A percentile compares a stretch with the other conserved stretches of the same genome.
Evolutionary conservation across 2,888 invertebrate species (phyloP).

Genomic region (Parascotia fuliginaria): DNA sequence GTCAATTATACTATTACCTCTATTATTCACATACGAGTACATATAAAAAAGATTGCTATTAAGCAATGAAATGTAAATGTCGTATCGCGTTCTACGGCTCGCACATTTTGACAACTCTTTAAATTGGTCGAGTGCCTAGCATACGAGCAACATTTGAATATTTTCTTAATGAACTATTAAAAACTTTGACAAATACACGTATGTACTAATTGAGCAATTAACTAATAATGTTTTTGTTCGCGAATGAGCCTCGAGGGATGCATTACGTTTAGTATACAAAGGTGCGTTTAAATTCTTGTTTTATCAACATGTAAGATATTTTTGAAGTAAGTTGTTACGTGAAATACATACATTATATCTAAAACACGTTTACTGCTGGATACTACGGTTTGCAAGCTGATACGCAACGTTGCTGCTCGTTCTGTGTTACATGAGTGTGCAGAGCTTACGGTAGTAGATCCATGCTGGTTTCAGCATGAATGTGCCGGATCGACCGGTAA

Average conservation of each 20-base stretch:
- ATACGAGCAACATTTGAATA: constrained; percentile 17
- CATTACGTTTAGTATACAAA: background rate
- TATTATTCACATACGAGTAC: background rate
- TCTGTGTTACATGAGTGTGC: too few species aligned
- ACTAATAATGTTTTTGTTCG: constrained; percentile 9
- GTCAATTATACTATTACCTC: background rate
- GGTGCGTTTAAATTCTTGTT: background rate
- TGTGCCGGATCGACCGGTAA: too few species aligned
- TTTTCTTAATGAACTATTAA: constrained; percentile 25
- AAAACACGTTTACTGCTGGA: too few species aligned
- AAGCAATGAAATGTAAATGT: constrained; percentile 19
- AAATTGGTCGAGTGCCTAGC: constrained; percentile 6
- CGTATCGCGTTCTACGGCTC: constrained; percentile 3
- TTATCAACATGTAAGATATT: too few species aligned
- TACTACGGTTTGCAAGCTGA: too few species aligned
- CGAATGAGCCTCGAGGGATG: constrained; percentile 1
- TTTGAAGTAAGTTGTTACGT: too few species aligned
- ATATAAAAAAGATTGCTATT: background rate
- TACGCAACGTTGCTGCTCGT: too few species aligned
- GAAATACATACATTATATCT: too few species aligned
- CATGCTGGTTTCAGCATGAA: too few species aligned
- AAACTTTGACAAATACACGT: constrained; percentile 20
- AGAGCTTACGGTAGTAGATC: too few species aligned
- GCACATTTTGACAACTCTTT: constrained; percentile 10
- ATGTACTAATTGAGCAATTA: constrained; percentile 16